Percentiles rank a stretch among this genome's conserved stretches.
phyloP scores from a whole-genome alignment of 2,888 invertebrate genomes.

The Octonoba sinensis region DNA sequence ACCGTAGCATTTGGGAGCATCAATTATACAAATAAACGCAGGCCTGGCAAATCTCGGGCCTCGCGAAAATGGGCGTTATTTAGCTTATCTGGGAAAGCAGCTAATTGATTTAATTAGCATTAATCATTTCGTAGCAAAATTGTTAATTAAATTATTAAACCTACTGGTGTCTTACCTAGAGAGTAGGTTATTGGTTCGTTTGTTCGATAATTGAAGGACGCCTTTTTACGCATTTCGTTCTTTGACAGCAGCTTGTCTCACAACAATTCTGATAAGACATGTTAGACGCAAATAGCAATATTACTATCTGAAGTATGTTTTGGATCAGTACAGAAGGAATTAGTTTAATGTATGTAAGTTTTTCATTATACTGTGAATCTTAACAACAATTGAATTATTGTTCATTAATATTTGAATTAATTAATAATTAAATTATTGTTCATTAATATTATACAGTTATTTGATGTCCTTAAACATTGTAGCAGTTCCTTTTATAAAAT shows the following conservation, averaged over 20 bases:
- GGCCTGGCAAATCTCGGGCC: neutral
- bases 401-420: too few species aligned
- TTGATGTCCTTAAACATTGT: too few species aligned
- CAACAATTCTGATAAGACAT: neutral
- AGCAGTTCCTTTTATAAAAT: too few species aligned
- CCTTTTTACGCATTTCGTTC: too few species aligned
- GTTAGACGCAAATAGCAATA: neutral
- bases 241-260: neutral
- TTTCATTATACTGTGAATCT: too few species aligned
- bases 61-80: slow-evolving; percentile 37
- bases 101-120: slow-evolving; percentile 64
- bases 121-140: slow-evolving; percentile 53
- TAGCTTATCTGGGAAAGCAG: slow-evolving; percentile 47
- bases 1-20: slow-evolving; percentile 22
- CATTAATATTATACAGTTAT: too few species aligned
- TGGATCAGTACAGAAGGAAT: too few species aligned
- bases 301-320: too few species aligned
- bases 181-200: neutral
- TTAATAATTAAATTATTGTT: too few species aligned
- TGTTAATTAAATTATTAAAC: slow-evolving; percentile 62
- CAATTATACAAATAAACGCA: slow-evolving; percentile 49
- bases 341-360: too few species aligned
- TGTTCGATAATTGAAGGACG: neutral
- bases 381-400: too few species aligned
- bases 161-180: slow-evolving; percentile 8